phyloP scores from a whole-genome alignment of 2,113 vertebrate species.

The Scytalopus superciliaris region DNA sequence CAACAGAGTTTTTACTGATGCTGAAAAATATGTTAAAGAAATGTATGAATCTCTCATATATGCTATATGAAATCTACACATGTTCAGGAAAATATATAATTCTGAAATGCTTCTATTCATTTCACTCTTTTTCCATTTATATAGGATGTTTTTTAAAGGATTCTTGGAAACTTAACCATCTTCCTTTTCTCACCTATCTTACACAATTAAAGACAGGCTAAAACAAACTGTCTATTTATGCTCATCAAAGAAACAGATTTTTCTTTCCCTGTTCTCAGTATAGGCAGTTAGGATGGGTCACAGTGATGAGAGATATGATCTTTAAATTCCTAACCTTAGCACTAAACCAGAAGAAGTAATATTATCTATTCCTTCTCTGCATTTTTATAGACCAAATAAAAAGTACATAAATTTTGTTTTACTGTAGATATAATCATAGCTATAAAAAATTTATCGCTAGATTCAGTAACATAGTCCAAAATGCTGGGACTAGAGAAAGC shows the following conservation, averaged over 20 bases:
- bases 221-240: background rate
- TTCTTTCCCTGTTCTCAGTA: background rate
- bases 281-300: background rate
- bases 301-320: background rate
- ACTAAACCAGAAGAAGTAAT: slow-evolving; percentile 6
- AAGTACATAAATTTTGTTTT: slow-evolving; percentile 51
- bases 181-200: background rate
- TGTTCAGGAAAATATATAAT: background rate
- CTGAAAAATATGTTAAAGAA: background rate
- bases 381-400: slow-evolving; percentile 57
- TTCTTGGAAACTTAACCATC: background rate
- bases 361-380: background rate
- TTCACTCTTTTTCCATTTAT: background rate
- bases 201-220: background rate
- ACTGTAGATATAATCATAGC: slow-evolving; percentile 31
- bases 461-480: slow-evolving; percentile 29
- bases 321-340: background rate
- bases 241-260: background rate
- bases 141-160: background rate
- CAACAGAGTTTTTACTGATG: background rate
- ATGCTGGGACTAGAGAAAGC: background rate
- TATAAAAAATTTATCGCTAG: slow-evolving; percentile 63
- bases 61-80: background rate
- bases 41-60: background rate
- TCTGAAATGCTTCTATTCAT: background rate